A percentile compares a stretch with the other conserved stretches of the same genome.
phyloP scores from a whole-genome alignment of 2,888 invertebrate species.

The Bellardia pandia region DNA sequence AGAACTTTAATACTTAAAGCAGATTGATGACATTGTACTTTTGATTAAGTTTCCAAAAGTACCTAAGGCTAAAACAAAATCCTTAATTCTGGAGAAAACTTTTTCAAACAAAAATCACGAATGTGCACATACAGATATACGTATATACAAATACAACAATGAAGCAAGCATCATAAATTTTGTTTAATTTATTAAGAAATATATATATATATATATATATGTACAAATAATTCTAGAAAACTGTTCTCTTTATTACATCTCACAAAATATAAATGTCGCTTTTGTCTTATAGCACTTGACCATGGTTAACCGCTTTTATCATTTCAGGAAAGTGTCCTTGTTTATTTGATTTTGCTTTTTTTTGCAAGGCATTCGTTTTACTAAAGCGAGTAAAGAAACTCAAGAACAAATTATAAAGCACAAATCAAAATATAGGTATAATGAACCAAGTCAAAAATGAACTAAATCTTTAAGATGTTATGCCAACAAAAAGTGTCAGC shows the following conservation, averaged over 20 bases:
- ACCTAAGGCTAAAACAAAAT: slow-evolving; percentile 32
- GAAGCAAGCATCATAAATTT: slow-evolving; percentile 45
- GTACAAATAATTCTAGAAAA: slow-evolving; percentile 32
- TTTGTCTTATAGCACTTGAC: slow-evolving; percentile 57
- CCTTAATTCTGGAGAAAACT: slow-evolving; percentile 34
- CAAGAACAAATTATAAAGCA: slow-evolving; percentile 43
- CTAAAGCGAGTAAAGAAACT: slow-evolving; percentile 11
- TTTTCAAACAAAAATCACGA: slow-evolving; percentile 32
- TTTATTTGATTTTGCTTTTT: not conserved
- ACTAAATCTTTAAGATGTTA: slow-evolving; percentile 42
- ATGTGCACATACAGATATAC: not conserved
- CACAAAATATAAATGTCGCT: slow-evolving; percentile 31
- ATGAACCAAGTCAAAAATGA: slow-evolving; percentile 60
- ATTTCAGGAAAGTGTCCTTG: slow-evolving; percentile 35
- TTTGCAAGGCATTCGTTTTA: not conserved
- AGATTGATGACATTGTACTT: slow-evolving; percentile 62
- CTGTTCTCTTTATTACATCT: slow-evolving; percentile 47
- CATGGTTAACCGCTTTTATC: slow-evolving; percentile 63
- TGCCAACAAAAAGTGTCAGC: not conserved
- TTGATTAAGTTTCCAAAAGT: slow-evolving; percentile 53
- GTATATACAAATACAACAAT: not conserved
- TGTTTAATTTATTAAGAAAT: slow-evolving; percentile 20
- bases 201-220: not conserved
- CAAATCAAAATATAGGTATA: slow-evolving; percentile 64
- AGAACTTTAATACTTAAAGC: slow-evolving; percentile 53